Conservation (phyloP, 2,888 invertebrate genomes). For the Conistra vaccinii region DNA sequence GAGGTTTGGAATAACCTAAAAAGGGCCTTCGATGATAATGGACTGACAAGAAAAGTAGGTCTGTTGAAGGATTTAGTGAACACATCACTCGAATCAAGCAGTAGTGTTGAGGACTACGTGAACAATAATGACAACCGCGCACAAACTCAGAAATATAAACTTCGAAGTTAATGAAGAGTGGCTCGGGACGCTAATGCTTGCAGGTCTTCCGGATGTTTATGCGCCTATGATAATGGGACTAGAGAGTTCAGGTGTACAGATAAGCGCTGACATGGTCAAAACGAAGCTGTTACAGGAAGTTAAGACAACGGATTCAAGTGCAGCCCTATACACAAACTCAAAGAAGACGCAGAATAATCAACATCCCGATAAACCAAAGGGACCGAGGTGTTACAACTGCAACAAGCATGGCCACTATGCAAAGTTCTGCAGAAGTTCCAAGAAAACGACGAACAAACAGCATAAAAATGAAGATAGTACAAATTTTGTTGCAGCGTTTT, state of each 20-base stretch:
- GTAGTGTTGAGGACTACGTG: no score
- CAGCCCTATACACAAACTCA: background rate
- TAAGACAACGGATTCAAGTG: background rate
- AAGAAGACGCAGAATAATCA: background rate
- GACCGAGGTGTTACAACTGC: background rate
- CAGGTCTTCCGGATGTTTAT: no score
- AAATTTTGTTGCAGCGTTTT: constrained; percentile 3
- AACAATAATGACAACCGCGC: background rate
- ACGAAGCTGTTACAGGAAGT: background rate
- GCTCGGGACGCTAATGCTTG: background rate
- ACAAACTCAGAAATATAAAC: background rate
- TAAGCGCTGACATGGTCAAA: background rate
- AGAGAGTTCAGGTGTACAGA: no score
- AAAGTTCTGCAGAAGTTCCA: background rate
- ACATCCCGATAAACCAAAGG: background rate
- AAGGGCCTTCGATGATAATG: background rate
- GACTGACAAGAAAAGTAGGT: background rate
- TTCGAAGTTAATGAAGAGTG: background rate
- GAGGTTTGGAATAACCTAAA: background rate
- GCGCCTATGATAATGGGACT: no score
- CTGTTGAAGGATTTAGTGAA: background rate
- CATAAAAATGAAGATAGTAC: background rate
- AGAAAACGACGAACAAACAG: background rate
- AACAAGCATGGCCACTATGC: background rate
- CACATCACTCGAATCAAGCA: background rate